phyloP scores from a whole-genome alignment of 37 sponge, comb jelly and placozoan genomes.

The Sycon ciliatum region DNA sequence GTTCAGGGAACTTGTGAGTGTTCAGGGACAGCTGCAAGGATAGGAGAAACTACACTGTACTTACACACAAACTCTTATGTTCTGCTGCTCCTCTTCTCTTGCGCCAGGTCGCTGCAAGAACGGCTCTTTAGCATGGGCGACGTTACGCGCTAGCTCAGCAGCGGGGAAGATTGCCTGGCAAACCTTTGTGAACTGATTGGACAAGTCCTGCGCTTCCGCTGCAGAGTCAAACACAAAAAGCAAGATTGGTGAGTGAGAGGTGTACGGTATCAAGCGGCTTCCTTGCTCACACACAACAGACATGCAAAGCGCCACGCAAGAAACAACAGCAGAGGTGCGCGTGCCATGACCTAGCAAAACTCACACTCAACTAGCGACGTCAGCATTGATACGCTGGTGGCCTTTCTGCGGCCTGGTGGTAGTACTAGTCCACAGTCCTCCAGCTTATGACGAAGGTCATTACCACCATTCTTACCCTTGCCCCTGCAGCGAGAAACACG shows the following conservation, averaged over 20 bases:
- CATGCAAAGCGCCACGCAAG: not conserved
- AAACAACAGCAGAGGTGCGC: not conserved
- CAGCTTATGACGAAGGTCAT: conserved; percentile 63
- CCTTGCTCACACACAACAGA: no score
- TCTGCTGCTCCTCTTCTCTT: no score
- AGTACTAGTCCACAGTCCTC: conserved; percentile 66
- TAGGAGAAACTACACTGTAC: no score
- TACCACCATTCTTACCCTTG: conserved; percentile 90
- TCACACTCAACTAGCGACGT: conserved; percentile 90
- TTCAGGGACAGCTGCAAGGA: no score
- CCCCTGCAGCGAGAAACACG: no score
- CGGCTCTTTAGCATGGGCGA: no score
- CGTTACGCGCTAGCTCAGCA: conserved; percentile 65
- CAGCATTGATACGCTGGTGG: conserved; percentile 67
- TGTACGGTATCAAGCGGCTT: no score
- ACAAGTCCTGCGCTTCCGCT: conserved; percentile 75
- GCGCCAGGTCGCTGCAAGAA: no score
- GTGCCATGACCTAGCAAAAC: conserved; percentile 2
- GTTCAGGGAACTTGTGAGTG: no score
- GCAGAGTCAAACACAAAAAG: no score
- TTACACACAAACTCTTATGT: no score
- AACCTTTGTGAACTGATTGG: conserved; percentile 60
- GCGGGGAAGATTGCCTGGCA: conserved; percentile 75
- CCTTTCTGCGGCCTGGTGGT: conserved; percentile 85
- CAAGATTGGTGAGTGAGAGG: no score